Conservation (phyloP, 1,140 invertebrate species). For the Drosophila mojavensis region DNA sequence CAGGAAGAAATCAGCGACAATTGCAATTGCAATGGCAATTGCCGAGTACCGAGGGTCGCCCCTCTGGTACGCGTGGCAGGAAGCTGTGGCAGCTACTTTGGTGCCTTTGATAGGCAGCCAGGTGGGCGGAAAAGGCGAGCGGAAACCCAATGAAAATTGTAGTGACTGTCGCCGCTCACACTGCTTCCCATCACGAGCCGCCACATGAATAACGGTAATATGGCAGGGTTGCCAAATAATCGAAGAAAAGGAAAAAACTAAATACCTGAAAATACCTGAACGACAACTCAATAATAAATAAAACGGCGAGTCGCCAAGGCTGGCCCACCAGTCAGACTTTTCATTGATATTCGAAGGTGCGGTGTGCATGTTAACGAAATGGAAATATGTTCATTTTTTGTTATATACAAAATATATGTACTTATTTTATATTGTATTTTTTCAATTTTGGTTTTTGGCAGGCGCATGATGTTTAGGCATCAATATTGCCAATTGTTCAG, state of each 20-base stretch:
- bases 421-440: not conserved
- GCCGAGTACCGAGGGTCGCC: not conserved
- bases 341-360: slow-evolving; percentile 44
- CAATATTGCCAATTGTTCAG: slow-evolving; percentile 57
- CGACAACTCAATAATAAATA: not conserved
- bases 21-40: slow-evolving; percentile 51
- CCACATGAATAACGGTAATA: slow-evolving; percentile 46
- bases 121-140: slow-evolving; percentile 50
- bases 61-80: slow-evolving; percentile 23
- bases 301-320: slow-evolving; percentile 32
- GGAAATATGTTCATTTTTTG: slow-evolving; percentile 22
- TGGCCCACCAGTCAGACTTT: slow-evolving; percentile 39
- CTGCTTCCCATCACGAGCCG: slow-evolving; percentile 4
- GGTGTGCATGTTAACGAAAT: slow-evolving; percentile 59
- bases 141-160: slow-evolving; percentile 56
- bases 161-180: slow-evolving; percentile 25
- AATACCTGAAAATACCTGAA: slow-evolving; percentile 2
- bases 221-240: slow-evolving; percentile 29
- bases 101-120: slow-evolving; percentile 43
- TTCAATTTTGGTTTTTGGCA: not conserved
- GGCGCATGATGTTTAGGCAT: slow-evolving; percentile 9
- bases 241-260: slow-evolving; percentile 10
- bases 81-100: slow-evolving; percentile 55
- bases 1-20: slow-evolving; percentile 63
- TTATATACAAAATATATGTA: not conserved